These are phyloP conservation scores for Brachyistius frenatus DNA, from an alignment of 2,113 vertebrate species.

Conservation along the genomic window DNA sequence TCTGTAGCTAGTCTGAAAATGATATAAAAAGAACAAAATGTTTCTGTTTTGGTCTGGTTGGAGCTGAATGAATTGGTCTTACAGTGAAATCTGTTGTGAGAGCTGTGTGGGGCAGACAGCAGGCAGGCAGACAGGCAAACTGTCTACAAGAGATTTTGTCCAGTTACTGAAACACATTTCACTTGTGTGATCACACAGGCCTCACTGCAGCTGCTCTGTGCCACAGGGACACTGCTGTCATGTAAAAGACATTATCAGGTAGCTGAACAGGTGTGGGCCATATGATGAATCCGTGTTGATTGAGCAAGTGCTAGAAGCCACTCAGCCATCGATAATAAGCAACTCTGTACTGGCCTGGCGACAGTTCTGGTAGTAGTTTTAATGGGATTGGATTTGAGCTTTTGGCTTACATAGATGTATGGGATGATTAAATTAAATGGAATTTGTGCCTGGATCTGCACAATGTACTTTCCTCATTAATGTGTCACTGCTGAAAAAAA, in stretches of 20 bases:
- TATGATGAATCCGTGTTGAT: conserved; percentile 46
- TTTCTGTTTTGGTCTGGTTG: too few species aligned
- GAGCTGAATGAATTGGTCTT: too few species aligned
- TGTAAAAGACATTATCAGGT: conserved; percentile 18
- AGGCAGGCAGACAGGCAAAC: neutral
- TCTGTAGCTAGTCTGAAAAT: too few species aligned
- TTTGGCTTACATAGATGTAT: conserved; percentile 54
- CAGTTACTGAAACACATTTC: conserved; percentile 21
- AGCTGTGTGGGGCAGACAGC: too few species aligned
- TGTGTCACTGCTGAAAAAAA: conserved; percentile 18
- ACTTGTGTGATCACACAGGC: conserved; percentile 41
- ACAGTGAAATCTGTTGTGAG: too few species aligned
- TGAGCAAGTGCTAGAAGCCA: conserved; percentile 47
- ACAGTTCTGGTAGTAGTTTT: conserved; percentile 47
- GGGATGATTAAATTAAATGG: conserved; percentile 52
- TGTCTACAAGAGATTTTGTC: conserved; percentile 44
- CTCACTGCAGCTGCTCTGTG: conserved; percentile 5
- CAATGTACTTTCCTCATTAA: conserved; percentile 49
- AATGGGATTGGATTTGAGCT: conserved; percentile 49
- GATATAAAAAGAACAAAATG: too few species aligned
- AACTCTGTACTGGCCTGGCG: conserved; percentile 21
- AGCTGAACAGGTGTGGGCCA: conserved; percentile 25
- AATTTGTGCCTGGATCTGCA: conserved; percentile 53
- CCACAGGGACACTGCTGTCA: neutral
- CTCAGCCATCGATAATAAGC: conserved; percentile 41